Evolutionary conservation across 1,140 invertebrate species (phyloP), one percentile per base, ranked within the genome.

Genomic region (Drosophila sulfurigaster): DNA sequence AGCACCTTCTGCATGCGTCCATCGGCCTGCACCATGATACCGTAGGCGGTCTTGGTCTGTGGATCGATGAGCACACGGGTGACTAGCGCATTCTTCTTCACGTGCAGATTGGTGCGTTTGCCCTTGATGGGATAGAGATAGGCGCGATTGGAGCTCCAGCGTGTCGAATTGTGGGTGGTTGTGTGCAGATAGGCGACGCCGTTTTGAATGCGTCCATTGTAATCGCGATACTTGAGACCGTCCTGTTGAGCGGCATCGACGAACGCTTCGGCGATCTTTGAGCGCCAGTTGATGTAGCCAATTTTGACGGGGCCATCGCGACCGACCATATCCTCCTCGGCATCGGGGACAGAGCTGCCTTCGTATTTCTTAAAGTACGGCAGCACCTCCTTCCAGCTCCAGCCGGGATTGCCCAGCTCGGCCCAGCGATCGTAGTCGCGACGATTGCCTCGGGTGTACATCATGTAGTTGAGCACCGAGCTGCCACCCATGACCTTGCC

Each of bases 381-480:
- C 4, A 97, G 81, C 0, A 97, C 95, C n/a, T 97, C 95, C 11
- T 96, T 93, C 93, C 95, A 98, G 10, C 95, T 95, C 98, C 98
- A 99, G 0, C 95, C 96, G 1, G 93, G 78, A 68, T 97, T 98
- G 0, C 97, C 97, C 85, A 96, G 91, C 1, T 83, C 81, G 16
- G 94, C 94, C 97, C 97, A 98, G 13, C 94, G 92, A 82, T 98
- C 95, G 81, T 96, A 98, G 87, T 98, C 96, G 7, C 88, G 80
- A 4, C 94, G 93, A 82, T 96, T 93, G 4, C 97, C 97, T 79
- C 98, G 13, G 0, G 97, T 96, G 76, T 98, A 98, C 45, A 98
- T 97, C 98, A 99, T 97, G 70, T 97, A 98, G 88, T 99, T 98
- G 0, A 98, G 92, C 0, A 96, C 96, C 49, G 96, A 97, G 0